Evolutionary conservation across 2,888 invertebrate genomes (phyloP).

Genomic region (Rhynchonema sp.): DNA sequence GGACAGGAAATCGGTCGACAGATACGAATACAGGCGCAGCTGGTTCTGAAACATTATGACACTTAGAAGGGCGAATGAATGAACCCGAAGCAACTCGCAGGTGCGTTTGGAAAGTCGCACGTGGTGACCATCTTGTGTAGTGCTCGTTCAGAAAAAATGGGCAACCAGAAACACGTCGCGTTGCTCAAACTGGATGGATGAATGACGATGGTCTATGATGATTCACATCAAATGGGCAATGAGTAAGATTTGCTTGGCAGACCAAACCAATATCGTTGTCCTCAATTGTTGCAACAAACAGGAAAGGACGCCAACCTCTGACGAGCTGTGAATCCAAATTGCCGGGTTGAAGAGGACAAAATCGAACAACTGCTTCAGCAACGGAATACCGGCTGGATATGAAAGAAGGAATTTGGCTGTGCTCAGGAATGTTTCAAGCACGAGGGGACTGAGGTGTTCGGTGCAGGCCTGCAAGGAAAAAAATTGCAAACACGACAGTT

Average conservation of each 20-base stretch:
- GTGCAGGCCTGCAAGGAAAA: constrained; percentile 31
- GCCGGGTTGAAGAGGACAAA: constrained; percentile 98
- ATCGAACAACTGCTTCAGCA: constrained; percentile 68
- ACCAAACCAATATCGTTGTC: no score
- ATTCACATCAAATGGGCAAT: no score
- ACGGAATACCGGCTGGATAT: constrained; percentile 18
- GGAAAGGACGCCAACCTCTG: constrained; percentile 45
- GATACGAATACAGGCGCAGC: constrained; percentile 61
- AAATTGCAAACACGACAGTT: not conserved
- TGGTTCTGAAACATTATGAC: not conserved
- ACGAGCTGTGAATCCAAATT: constrained; percentile 93
- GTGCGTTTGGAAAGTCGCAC: no score
- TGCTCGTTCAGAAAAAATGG: no score
- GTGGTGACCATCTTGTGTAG: no score
- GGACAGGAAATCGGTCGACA: constrained; percentile 93
- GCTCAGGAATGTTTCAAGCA: constrained; percentile 45
- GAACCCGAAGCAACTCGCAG: no score
- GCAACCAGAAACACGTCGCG: no score
- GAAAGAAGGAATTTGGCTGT: constrained; percentile 29
- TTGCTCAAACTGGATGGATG: no score
- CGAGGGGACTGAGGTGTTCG: constrained; percentile 80
- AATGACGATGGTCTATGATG: no score
- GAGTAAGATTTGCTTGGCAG: no score
- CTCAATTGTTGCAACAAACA: not conserved
- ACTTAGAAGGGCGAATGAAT: no score